These are phyloP conservation scores for Zaprionus lineosus DNA, from an alignment of 2,888 invertebrate genomes.

Conservation along the genomic window DNA sequence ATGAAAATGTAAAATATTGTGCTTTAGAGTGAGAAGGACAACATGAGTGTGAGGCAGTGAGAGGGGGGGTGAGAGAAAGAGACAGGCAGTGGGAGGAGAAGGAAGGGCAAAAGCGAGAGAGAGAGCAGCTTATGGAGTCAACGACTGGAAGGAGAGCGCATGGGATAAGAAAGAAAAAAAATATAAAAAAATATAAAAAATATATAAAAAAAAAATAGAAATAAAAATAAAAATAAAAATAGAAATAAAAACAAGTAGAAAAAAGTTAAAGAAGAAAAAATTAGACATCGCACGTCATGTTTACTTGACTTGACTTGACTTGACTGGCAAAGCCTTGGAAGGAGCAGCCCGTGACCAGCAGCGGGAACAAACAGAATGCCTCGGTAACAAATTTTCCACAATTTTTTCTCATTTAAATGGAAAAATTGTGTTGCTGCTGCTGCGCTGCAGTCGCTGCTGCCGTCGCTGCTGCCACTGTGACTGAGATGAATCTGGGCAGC, in stretches of 20 bases:
- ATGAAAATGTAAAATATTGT: constrained; percentile 78
- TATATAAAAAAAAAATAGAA: not conserved
- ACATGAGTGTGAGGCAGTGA: not conserved
- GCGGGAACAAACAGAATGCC: constrained; percentile 59
- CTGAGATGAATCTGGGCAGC: constrained; percentile 73
- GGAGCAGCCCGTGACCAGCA: constrained; percentile 53
- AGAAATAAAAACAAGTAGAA: constrained; percentile 1
- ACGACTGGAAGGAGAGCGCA: constrained; percentile 37
- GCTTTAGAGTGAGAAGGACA: constrained; percentile 27
- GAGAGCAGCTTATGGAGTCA: constrained; percentile 29
- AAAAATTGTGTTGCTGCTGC: constrained; percentile 71
- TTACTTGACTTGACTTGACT: constrained; percentile 75
- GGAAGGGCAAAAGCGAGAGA: too few species aligned
- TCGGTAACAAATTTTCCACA: constrained; percentile 69
- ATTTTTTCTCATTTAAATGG: constrained; percentile 73
- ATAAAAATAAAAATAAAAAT: constrained; percentile 8
- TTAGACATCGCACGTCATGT: constrained; percentile 73
- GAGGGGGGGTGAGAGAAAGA: constrained; percentile 4
- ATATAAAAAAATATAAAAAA: constrained; percentile 4
- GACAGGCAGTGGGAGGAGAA: constrained; percentile 4
- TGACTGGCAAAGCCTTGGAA: constrained; percentile 56
- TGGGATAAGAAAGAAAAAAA: constrained; percentile 3
- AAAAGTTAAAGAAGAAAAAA: constrained; percentile 44
- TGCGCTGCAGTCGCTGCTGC: too few species aligned
- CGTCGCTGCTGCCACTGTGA: constrained; percentile 63